phyloP scores from a whole-genome alignment of 2,888 invertebrate species.

The Pecten maximus region DNA sequence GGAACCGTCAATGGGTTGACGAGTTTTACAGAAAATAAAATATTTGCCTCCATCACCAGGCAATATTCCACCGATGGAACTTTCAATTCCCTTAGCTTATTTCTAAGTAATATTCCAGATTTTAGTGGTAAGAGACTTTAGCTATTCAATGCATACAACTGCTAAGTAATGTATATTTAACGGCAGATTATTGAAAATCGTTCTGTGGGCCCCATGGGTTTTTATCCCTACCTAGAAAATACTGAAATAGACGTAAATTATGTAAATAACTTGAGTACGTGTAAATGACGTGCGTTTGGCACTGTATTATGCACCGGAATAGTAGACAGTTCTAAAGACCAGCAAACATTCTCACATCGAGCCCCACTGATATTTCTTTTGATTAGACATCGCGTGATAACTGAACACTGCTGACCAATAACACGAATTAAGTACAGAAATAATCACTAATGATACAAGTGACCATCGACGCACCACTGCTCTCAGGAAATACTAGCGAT shows the following conservation, averaged over 20 bases:
- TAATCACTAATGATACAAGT: not conserved
- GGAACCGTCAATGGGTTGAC: too few relatives aligned
- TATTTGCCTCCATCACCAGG: not conserved
- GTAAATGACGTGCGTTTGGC: not conserved
- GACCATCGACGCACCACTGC: not conserved
- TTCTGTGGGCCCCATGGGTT: not conserved
- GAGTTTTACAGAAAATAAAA: too few relatives aligned
- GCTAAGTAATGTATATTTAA: not conserved
- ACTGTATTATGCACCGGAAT: not conserved
- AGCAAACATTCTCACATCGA: not conserved
- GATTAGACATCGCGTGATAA: not conserved
- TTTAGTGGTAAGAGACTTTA: not conserved
- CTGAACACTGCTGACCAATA: not conserved
- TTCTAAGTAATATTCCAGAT: not conserved
- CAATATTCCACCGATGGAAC: not conserved
- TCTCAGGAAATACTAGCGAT: not conserved
- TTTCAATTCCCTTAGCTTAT: not conserved
- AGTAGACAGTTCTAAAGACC: not conserved
- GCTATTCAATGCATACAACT: too few relatives aligned
- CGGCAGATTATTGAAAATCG: not conserved
- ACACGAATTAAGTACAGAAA: not conserved
- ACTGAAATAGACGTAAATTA: not conserved
- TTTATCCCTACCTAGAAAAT: not conserved
- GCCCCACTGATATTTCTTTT: too few relatives aligned
- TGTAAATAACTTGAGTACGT: not conserved